These are phyloP conservation scores for Calephelis perditalis DNA, from an alignment of 2,888 invertebrate genomes.

Conservation along the genomic window DNA sequence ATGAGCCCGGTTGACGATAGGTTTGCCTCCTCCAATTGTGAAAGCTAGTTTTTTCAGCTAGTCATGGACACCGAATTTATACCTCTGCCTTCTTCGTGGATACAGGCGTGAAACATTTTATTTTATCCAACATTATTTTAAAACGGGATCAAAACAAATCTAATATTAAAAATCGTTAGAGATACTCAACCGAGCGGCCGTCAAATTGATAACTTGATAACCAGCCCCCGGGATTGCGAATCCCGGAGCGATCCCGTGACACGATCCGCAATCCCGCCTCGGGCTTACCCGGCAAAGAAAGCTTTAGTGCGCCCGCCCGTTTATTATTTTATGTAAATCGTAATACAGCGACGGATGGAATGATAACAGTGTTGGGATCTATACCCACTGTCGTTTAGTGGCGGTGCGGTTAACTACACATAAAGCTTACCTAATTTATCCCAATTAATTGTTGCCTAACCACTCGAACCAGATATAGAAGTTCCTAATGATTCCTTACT, in stretches of 20 bases:
- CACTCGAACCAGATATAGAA: too few relatives aligned
- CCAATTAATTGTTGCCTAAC: too few relatives aligned
- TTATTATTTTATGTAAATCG: conserved; percentile 61
- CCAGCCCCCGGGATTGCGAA: conserved; percentile 39
- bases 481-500: too few relatives aligned
- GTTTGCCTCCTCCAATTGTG: too few relatives aligned
- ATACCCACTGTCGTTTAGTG: background rate
- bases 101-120: too few relatives aligned
- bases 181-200: conserved; percentile 31
- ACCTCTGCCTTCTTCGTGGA: too few relatives aligned
- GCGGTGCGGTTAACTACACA: too few relatives aligned
- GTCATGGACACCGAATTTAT: too few relatives aligned
- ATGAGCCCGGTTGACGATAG: too few relatives aligned
- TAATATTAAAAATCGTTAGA: background rate
- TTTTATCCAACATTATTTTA: too few relatives aligned
- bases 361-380: conserved; percentile 39
- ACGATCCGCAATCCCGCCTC: conserved; percentile 30
- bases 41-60: too few relatives aligned
- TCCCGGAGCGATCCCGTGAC: conserved; percentile 25
- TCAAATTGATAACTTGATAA: conserved; percentile 72
- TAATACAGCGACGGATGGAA: conserved; percentile 49
- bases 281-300: conserved; percentile 44
- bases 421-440: too few relatives aligned
- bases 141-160: background rate
- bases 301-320: conserved; percentile 40